Evolutionary conservation across 2,113 vertebrate genomes (phyloP), one percentile per base, ranked within the genome.

Genomic region (Cnemophilus loriae): DNA sequence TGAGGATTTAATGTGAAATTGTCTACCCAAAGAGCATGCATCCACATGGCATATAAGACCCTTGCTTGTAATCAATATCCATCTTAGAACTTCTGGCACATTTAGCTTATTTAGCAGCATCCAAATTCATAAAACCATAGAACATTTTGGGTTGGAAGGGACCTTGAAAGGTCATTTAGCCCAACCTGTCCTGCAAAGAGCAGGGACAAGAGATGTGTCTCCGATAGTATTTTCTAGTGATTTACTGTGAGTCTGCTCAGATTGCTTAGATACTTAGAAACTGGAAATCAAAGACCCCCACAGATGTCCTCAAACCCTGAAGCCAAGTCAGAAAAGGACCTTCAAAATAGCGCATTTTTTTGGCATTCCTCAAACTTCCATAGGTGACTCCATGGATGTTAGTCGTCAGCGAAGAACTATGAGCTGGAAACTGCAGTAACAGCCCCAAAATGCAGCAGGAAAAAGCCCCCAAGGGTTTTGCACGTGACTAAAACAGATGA

Each of bases 21-120:
- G 3, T 32, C 22, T 87, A 82, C 13, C 49, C 2, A 1, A 88
- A 65, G 26, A 37, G 7, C n/a, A 37, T 0, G 0, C 15, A 37
- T 42, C 49, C 32, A 46, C 47, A 33, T 24, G 35, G 23, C 32
- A 7, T 14, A 10, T 23, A 53, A 71, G 39, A 64, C 24, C 20
- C 24, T 47, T 70, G 11, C 4, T 33, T 69, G 30, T 44, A 87
- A 55, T 52, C 30, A 67, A 55, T 52, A 88, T 6, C 17, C 16
- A 21, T 22, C 53, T 73, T 56, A 69, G 20, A 85, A 64, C 9
- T 82, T 26, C 17, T 60, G 39, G 6, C 28, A 69, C 3, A 28
- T 68, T 87, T 68, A 30, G 7, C 11, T 77, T 63, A 11, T 89
- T 59, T 90, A 64, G 56, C 14, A 24, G 17, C 10, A 65, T 46